Conservation (phyloP, 2,888 invertebrate genomes). For the Oscheius sp. region DNA sequence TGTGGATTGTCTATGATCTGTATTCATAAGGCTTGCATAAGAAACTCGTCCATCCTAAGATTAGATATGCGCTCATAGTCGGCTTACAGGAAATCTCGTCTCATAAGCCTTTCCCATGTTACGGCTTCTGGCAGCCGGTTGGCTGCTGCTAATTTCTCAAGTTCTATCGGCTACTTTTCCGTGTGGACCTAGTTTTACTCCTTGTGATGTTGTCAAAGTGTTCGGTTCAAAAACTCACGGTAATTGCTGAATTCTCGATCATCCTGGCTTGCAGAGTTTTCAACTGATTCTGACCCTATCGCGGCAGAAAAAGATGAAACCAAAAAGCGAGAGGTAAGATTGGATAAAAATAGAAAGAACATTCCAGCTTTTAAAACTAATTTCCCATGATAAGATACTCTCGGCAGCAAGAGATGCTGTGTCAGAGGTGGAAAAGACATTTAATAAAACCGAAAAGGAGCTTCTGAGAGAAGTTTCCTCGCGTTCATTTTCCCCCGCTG, state of each 20-base stretch:
- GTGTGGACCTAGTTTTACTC: conserved; percentile 64
- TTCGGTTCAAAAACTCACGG: conserved; percentile 21
- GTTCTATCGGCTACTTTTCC: conserved; percentile 49
- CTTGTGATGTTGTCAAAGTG: conserved; percentile 45
- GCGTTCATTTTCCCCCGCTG: conserved; percentile 29
- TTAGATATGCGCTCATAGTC: conserved; percentile 18
- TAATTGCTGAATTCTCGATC: neutral
- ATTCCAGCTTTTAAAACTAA: conserved; percentile 36
- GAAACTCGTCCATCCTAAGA: conserved; percentile 18
- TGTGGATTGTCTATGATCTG: conserved; percentile 17
- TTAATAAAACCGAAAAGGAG: conserved; percentile 56
- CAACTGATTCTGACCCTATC: neutral
- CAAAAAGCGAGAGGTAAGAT: conserved; percentile 19
- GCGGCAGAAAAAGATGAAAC: conserved; percentile 2
- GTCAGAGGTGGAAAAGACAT: conserved; percentile 45
- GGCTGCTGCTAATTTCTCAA: conserved; percentile 9
- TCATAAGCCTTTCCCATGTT: conserved; percentile 8
- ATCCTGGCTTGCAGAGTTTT: neutral
- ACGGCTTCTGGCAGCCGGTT: conserved; percentile 10
- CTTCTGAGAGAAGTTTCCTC: conserved; percentile 26
- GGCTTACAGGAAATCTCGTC: conserved; percentile 29
- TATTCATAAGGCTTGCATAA: conserved; percentile 13
- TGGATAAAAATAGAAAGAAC: neutral
- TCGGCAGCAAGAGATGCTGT: conserved; percentile 46
- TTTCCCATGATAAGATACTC: conserved; percentile 35